A percentile compares a stretch with the other conserved stretches of the same genome.
phyloP scores from a whole-genome alignment of 2,888 invertebrate species.

The Aspidiotus destructor region DNA sequence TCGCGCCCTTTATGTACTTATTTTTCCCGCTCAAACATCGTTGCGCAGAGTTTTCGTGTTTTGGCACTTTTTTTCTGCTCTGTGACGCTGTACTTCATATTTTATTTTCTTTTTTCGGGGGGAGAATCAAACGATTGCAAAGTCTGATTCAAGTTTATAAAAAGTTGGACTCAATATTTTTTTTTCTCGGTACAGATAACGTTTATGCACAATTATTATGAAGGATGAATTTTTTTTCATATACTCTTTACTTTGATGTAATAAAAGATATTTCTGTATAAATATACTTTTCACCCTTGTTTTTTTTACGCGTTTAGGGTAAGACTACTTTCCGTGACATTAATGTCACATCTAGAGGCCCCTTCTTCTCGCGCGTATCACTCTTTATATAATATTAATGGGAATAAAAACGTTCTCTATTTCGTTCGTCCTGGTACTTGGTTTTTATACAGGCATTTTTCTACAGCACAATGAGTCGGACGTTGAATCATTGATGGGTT shows the following conservation, averaged over 20 bases:
- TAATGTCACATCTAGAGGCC: neutral
- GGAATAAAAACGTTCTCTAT: neutral
- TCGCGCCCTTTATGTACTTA: neutral
- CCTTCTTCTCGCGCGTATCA: neutral
- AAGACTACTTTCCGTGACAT: constrained; percentile 1
- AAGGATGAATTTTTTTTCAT: too few relatives aligned
- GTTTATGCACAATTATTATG: neutral
- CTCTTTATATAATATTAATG: constrained; percentile 2
- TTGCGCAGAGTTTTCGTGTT: neutral
- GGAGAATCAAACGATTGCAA: neutral
- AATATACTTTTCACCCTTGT: neutral
- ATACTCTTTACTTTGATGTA: neutral
- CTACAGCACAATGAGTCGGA: neutral
- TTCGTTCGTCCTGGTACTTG: neutral
- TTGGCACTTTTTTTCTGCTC: neutral
- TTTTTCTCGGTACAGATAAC: neutral
- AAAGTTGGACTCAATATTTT: neutral
- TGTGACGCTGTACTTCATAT: neutral
- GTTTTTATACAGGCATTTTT: neutral
- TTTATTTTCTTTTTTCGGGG: neutral
- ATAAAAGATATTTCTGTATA: neutral
- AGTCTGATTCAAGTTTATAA: neutral
- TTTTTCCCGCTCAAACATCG: neutral
- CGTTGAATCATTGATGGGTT: constrained; percentile 4
- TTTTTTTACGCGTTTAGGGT: neutral